A percentile compares a stretch with the other conserved stretches of the same genome.
Evolutionary conservation across 1,140 invertebrate species (phyloP).

Genomic region (Aplysia californica): DNA sequence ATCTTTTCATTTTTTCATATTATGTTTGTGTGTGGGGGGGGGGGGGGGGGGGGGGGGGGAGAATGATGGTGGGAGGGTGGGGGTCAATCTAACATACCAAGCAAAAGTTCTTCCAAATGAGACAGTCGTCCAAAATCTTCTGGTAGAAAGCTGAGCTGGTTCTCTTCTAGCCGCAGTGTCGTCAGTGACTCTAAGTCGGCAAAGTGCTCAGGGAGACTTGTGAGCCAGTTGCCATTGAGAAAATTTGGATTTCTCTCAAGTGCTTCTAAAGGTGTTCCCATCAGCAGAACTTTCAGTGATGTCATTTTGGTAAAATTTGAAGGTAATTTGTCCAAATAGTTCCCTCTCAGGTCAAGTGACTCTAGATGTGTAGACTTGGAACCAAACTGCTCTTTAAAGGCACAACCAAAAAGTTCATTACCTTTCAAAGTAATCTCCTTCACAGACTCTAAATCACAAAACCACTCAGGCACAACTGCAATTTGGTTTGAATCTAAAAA

Average conservation of each 20-base stretch:
- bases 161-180: not conserved
- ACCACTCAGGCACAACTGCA: not conserved
- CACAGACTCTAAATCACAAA: not conserved
- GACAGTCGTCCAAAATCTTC: not conserved
- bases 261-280: not conserved
- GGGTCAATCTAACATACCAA: too few relatives aligned
- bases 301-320: not conserved
- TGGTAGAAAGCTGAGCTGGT: not conserved
- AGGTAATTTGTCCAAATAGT: not conserved
- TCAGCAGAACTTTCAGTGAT: not conserved
- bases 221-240: constrained; percentile 5
- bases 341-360: constrained; percentile 8
- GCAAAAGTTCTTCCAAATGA: not conserved
- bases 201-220: not conserved
- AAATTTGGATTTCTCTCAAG: not conserved
- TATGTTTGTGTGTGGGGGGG: not conserved
- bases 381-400: not conserved
- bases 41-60: too few relatives aligned
- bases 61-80: too few relatives aligned
- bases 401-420: not conserved
- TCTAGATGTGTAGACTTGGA: not conserved
- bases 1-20: not conserved
- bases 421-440: not conserved
- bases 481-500: constrained; percentile 2
- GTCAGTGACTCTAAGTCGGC: not conserved